Evolutionary conservation across 2,797 vertebrate genomes (phyloP).

Genomic region (Clarias platycephalus): DNA sequence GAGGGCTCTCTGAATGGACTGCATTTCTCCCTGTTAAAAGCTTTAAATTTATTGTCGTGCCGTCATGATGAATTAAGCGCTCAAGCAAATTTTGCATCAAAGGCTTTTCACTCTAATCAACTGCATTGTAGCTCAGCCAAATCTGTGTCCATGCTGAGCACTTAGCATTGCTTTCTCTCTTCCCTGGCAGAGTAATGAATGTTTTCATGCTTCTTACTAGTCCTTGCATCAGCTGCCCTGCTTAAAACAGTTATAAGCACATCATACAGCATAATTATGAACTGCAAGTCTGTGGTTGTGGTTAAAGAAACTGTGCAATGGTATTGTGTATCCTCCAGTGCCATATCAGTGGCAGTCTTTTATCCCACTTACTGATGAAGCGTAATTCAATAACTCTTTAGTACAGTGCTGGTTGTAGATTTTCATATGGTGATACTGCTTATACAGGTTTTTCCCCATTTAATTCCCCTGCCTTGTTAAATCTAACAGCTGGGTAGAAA

Average conservation of each 20-base stretch:
- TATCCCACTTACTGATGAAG: slow-evolving; percentile 11
- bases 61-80: slow-evolving; percentile 66
- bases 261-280: slow-evolving; percentile 34
- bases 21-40: slow-evolving; percentile 58
- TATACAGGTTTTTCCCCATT: slow-evolving; percentile 13
- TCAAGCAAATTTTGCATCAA: slow-evolving; percentile 53
- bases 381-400: slow-evolving; percentile 2
- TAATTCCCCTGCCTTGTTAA: background rate
- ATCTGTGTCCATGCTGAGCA: slow-evolving; percentile 51
- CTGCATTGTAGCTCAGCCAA: slow-evolving; percentile 54
- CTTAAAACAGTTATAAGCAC: slow-evolving; percentile 44
- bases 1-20: slow-evolving; percentile 59
- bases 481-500: background rate
- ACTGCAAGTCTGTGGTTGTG: slow-evolving; percentile 11
- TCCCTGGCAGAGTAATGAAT: slow-evolving; percentile 48
- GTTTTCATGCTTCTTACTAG: slow-evolving; percentile 47
- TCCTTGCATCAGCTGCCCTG: slow-evolving; percentile 43
- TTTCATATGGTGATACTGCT: background rate
- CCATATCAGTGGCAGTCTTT: slow-evolving; percentile 7
- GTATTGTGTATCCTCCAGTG: slow-evolving; percentile 8
- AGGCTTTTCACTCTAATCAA: slow-evolving; percentile 62
- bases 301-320: slow-evolving; percentile 9
- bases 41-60: slow-evolving; percentile 62
- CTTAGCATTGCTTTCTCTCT: slow-evolving; percentile 39
- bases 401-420: background rate